Evolutionary conservation across 2,888 invertebrate genomes (phyloP).

Genomic region (Physocephala rufipes): DNA sequence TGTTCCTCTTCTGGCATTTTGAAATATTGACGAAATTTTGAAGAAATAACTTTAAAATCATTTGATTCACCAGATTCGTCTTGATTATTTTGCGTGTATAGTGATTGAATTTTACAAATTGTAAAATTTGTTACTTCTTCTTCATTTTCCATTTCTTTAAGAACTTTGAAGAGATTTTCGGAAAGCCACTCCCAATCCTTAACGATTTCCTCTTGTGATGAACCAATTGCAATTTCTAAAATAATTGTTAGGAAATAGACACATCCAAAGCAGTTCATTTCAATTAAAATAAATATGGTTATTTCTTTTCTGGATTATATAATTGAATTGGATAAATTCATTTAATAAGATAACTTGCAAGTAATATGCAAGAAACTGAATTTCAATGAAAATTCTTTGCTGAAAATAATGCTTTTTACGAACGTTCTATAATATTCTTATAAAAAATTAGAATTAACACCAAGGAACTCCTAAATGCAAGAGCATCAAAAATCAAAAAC

Average conservation of each 20-base stretch:
- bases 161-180: conserved; percentile 82
- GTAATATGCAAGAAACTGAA: no score
- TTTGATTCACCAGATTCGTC: conserved; percentile 62
- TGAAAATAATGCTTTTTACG: no score
- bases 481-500: no score
- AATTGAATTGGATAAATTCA: background rate
- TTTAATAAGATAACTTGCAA: background rate
- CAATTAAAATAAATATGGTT: background rate
- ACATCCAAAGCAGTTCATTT: background rate
- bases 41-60: conserved; percentile 80
- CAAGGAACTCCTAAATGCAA: background rate
- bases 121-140: conserved; percentile 96
- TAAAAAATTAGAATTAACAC: background rate
- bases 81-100: conserved; percentile 77
- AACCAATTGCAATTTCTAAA: conserved; percentile 88
- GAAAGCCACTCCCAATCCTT: conserved; percentile 96
- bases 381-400: no score
- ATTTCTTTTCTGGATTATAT: background rate
- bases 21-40: conserved; percentile 87
- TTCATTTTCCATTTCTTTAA: conserved; percentile 91
- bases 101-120: conserved; percentile 94
- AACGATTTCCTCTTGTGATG: conserved; percentile 86
- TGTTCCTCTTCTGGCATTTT: conserved; percentile 93
- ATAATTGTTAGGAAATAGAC: conserved; percentile 47
- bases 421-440: no score